A percentile compares a stretch with the other conserved stretches of the same genome.
phyloP scores from a whole-genome alignment of 2,113 vertebrate genomes.

The Sphaerodactylus townsendi region DNA sequence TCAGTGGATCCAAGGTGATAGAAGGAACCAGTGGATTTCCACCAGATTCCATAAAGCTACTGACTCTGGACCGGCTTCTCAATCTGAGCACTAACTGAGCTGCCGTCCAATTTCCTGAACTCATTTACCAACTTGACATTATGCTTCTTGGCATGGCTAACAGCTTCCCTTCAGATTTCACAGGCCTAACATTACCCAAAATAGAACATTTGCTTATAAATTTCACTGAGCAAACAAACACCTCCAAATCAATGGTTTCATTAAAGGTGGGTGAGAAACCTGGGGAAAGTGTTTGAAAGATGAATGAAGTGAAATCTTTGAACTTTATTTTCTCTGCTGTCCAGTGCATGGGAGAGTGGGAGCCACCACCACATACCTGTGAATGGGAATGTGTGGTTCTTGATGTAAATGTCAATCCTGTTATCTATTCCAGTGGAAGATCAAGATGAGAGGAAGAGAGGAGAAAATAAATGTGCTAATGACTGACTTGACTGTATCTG shows the following conservation, averaged over 20 bases:
- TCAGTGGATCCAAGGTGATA: background rate
- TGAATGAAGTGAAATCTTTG: background rate
- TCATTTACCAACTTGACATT: background rate
- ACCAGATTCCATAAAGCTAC: background rate
- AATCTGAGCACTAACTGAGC: background rate
- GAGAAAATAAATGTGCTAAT: slow-evolving; percentile 49
- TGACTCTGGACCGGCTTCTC: too few relatives aligned
- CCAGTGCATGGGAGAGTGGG: background rate
- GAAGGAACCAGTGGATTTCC: background rate
- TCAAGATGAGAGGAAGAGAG: slow-evolving; percentile 9
- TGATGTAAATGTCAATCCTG: slow-evolving; percentile 45
- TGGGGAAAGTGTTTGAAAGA: slow-evolving; percentile 1
- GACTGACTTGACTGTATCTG: slow-evolving; percentile 46
- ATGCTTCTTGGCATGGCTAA: background rate
- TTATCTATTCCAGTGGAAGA: slow-evolving; percentile 35
- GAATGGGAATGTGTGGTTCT: slow-evolving; percentile 11
- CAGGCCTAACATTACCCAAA: background rate
- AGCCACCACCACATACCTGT: background rate
- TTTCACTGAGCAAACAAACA: background rate
- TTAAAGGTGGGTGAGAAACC: background rate
- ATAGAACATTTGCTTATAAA: background rate
- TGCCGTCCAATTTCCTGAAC: background rate
- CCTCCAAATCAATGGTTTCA: background rate
- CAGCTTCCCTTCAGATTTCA: background rate
- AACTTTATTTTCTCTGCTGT: background rate